Evolutionary conservation across 2,797 vertebrate species (phyloP), one percentile per base, ranked within the genome.

Genomic region (Diglossa cyanea): DNA sequence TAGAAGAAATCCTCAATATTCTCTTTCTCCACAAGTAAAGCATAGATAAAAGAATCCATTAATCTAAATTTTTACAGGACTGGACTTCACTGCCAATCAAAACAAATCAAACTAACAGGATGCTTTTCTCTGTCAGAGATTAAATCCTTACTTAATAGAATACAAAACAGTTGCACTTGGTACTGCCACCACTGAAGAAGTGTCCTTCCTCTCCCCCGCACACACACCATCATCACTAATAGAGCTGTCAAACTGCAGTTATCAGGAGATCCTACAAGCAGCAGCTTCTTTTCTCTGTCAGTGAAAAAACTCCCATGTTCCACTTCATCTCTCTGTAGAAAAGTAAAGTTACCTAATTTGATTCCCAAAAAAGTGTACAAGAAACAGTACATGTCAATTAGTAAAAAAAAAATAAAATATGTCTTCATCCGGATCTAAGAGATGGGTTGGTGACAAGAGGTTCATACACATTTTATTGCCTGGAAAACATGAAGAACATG

Each of bases 1-100:
- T 73, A 78, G 33, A 91, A 86, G 62, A 96, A 96, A 96, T 90
- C 58, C 85, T 88, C 73, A 88, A 81, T 60, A 78, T 26, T 78
- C 39, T 83, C 67, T 85, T 78, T 75, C 73, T 94, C 73, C 45
- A 44, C 24, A 77, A 96, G 79, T 86, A 85, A 81, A 93, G 55
- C 68, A 66, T 5, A 96, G 93, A 94, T 95, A 96, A 96, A 96
- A 96, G 76, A 93, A 91, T 62, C 89, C 94, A 93, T 95, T 95
- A 93, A 92, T 96, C 91, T 88, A 90, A 81, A 73, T 95, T 94
- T 95, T 96, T 94, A 84, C 67, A 78, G 88, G 93, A 95, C 91
- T 94, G 58, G 66, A 93, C 94, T 78, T 95, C 73, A 53, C 73
- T 91, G 87, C 63, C 94, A 93, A 90, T 93, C 95, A 96, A 96